These are phyloP conservation scores for Anagrus nilaparvatae DNA, from an alignment of 1,140 invertebrate genomes.

Conservation along the genomic window DNA sequence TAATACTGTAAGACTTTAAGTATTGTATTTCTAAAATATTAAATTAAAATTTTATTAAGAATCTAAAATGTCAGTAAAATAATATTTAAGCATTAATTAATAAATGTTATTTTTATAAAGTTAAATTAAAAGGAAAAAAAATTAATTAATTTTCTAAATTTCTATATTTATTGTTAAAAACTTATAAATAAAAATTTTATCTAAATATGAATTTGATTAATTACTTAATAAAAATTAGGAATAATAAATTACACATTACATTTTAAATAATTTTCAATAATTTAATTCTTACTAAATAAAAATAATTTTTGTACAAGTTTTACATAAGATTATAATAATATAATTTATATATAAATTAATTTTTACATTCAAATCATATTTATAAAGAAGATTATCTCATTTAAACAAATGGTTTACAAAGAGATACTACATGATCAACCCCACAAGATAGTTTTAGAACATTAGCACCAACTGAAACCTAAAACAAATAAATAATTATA, in stretches of 20 bases:
- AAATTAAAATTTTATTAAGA: no score
- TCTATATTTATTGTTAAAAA: no score
- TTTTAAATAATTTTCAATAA: neutral
- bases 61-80: no score
- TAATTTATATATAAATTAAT: neutral
- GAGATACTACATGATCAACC: slow-evolving; percentile 72
- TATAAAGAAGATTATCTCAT: no score
- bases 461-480: slow-evolving; percentile 63
- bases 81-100: no score
- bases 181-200: no score
- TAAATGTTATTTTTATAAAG: no score
- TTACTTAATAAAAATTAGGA: no score
- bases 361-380: no score
- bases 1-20: slow-evolving; percentile 28
- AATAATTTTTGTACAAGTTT: slow-evolving; percentile 4
- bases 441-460: slow-evolving; percentile 66
- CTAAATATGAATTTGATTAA: no score
- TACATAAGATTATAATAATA: neutral
- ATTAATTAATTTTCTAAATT: no score
- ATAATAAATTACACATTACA: neutral
- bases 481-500: slow-evolving; percentile 16
- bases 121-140: no score
- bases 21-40: slow-evolving; percentile 2
- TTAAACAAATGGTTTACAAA: slow-evolving; percentile 64
- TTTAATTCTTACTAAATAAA: slow-evolving; percentile 5